phyloP scores from a whole-genome alignment of 1,140 invertebrate species.

The Cyrtorhinus lividipennis region DNA sequence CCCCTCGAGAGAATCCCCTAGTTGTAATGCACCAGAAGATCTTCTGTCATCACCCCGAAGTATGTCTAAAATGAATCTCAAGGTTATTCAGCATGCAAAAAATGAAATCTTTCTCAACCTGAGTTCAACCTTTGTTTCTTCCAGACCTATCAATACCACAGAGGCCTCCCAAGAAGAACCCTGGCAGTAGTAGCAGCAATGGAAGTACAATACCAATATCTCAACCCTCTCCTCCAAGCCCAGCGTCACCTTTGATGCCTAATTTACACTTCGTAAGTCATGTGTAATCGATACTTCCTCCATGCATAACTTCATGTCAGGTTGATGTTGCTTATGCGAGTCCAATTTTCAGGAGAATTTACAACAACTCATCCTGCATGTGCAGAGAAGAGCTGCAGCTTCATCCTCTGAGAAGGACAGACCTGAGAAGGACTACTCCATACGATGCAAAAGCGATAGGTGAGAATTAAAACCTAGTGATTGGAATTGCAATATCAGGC shows the following conservation, averaged over 20 bases:
- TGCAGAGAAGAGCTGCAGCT: not conserved
- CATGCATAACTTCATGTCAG: too few species aligned
- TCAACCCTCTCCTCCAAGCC: not conserved
- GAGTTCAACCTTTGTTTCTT: too few species aligned
- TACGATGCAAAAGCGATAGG: conserved; percentile 7
- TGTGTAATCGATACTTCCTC: too few species aligned
- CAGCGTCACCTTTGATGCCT: not conserved
- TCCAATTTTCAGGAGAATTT: not conserved
- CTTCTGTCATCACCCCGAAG: not conserved
- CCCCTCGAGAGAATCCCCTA: not conserved
- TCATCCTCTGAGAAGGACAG: not conserved
- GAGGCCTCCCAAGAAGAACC: not conserved
- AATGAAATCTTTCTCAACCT: too few species aligned
- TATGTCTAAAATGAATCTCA: not conserved
- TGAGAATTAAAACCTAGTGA: not conserved
- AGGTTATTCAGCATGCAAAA: too few species aligned
- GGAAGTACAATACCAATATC: not conserved
- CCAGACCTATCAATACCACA: not conserved
- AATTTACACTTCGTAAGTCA: conserved; percentile 1
- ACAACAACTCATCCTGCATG: not conserved
- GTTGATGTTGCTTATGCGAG: too few species aligned
- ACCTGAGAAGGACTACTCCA: conserved; percentile 2
- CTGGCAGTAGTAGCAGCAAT: not conserved
- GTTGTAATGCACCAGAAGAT: too few species aligned
- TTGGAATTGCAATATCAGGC: not conserved